Evolutionary conservation across 2,113 vertebrate species (phyloP).

Genomic region (Axis porcinus): DNA sequence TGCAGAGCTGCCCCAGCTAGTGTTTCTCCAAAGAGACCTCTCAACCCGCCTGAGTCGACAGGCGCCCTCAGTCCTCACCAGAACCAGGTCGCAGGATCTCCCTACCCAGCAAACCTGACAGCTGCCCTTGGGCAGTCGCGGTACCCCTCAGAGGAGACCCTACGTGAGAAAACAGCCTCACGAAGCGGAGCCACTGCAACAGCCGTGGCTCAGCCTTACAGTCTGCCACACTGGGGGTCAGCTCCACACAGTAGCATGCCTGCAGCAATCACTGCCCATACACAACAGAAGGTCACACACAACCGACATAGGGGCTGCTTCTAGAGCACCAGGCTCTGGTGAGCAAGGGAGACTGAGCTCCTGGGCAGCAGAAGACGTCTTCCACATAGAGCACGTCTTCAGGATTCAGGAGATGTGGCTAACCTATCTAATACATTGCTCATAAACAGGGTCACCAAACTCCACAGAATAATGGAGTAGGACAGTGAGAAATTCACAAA

Average conservation of each 20-base stretch:
- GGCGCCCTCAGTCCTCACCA: neutral
- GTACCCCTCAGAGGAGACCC: neutral
- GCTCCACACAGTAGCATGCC: neutral
- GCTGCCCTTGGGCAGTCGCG: neutral
- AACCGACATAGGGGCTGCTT: neutral
- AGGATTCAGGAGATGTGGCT: neutral
- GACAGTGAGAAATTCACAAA: neutral
- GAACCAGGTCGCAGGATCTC: neutral
- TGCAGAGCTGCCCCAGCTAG: neutral
- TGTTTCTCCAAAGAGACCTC: neutral
- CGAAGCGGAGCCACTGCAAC: rapidly evolving
- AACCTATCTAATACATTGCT: neutral
- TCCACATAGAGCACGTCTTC: neutral
- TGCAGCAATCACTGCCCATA: neutral
- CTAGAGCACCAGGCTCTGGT: neutral
- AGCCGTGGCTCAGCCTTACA: neutral
- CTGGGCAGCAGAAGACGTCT: rapidly evolving
- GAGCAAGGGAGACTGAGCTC: neutral
- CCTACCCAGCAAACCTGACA: no score
- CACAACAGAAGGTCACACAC: neutral
- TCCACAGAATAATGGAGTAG: neutral
- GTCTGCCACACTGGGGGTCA: neutral
- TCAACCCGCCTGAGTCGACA: neutral
- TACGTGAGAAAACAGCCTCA: neutral
- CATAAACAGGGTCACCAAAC: neutral